Conservation (phyloP, 2,888 invertebrate species). For the Lasioglossum figueresi region DNA sequence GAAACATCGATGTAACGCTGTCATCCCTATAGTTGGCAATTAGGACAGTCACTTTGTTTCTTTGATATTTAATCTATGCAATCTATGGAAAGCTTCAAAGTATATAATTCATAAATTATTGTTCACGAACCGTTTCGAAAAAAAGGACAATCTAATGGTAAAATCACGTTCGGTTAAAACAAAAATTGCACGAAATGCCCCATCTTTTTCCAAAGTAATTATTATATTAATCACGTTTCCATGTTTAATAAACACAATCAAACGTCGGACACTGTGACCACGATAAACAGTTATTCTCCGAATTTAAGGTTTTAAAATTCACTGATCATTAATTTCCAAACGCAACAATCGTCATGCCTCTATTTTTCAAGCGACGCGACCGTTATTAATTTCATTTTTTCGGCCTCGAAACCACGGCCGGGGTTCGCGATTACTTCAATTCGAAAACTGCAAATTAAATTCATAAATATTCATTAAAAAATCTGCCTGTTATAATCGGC, state of each 20-base stretch:
- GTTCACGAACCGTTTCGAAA: not conserved
- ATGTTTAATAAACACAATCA: not conserved
- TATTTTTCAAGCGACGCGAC: not conserved
- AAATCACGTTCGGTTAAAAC: not conserved
- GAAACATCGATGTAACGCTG: too few species aligned
- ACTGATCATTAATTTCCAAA: not conserved
- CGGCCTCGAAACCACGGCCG: not conserved
- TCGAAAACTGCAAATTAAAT: conserved; percentile 41
- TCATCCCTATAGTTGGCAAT: too few species aligned
- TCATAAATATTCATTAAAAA: conserved; percentile 56
- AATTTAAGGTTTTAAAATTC: not conserved
- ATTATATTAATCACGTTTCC: not conserved
- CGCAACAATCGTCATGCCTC: not conserved
- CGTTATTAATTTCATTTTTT: conserved; percentile 32
- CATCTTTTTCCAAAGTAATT: not conserved
- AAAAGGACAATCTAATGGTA: not conserved
- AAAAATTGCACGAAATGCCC: not conserved
- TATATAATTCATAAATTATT: not conserved
- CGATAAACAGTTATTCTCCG: not conserved
- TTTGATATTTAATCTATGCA: too few species aligned
- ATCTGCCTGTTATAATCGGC: conserved; percentile 35
- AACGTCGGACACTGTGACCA: not conserved
- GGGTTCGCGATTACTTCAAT: conserved; percentile 36
- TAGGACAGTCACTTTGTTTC: too few species aligned
- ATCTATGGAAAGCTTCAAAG: not conserved